Evolutionary conservation across 2,113 vertebrate species (phyloP), one percentile per base, ranked within the genome.

Genomic region (Amia ocellicauda): DNA sequence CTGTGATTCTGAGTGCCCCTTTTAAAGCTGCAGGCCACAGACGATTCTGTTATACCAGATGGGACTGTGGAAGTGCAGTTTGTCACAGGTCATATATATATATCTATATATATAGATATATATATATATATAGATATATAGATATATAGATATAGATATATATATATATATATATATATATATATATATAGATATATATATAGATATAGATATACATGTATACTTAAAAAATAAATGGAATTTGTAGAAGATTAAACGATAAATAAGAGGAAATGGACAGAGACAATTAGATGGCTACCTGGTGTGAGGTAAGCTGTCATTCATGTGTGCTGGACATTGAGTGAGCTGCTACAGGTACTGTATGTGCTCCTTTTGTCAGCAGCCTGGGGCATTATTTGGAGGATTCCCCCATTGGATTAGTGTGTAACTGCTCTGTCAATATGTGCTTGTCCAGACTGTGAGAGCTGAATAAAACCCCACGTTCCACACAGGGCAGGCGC

Each of bases 391-490:
- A 84, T 83, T 86, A 79, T 85, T 78, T 86, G 77, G 82, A 89
- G 85, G 86, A 86, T 86, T 88, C 89, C 84, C 89, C 86, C 85
- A 84, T 85, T 87, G 93, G 92, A 94, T 93, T 91, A 89, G 90
- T 81, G 86, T 88, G 92, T 96, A 94, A 95, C 94, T 93, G 90
- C 87, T 93, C 93, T 95, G 94, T 97, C 94, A 90, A 95, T 98
- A 95, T 90, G 71, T 85, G 88, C 78, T 93, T 94, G 93, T 94
- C 92, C 95, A 93, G 91, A 88, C 78, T 60, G 80, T 77, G 86
- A 89, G 91, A 91, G 88, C 78, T 72, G 77, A 69, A 77, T 72
- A 67, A 71, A 86, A 87, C 74, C 79, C 78, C 90, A 81, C 85
- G 82, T 91, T 91, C 82, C 89, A 90, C 86, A 91, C 90, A 83